phyloP scores from a whole-genome alignment of 2,888 invertebrate genomes.

The Stenoptilia bipunctidactyla region DNA sequence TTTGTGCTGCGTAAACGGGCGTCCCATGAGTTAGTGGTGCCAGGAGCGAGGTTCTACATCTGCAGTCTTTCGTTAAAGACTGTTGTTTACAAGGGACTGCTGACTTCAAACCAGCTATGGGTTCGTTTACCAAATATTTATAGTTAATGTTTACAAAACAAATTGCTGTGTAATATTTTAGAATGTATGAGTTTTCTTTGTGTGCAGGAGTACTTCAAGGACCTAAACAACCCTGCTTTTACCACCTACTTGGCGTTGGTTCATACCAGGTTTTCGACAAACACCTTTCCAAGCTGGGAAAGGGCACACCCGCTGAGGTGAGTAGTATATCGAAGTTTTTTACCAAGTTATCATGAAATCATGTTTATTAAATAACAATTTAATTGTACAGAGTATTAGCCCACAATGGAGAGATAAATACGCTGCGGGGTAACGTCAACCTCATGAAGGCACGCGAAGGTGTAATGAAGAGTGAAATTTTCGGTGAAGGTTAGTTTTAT shows the following conservation, averaged over 20 bases:
- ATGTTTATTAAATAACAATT: too few species aligned
- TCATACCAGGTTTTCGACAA: constrained; percentile 98
- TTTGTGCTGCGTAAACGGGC: constrained; percentile 95
- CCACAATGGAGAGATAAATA: constrained; percentile 99
- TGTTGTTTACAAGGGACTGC: constrained; percentile 97
- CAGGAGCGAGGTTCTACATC: constrained; percentile 93
- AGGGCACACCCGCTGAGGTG: constrained; percentile 97
- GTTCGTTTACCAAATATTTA: constrained; percentile 27
- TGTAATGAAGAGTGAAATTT: constrained; percentile 90
- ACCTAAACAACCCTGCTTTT: constrained; percentile 80
- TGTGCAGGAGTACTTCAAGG: constrained; percentile 81
- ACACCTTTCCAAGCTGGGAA: constrained; percentile 99
- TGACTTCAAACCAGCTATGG: constrained; percentile 96
- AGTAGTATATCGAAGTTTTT: too few species aligned
- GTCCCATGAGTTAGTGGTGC: constrained; percentile 87
- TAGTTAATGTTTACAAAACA: too few species aligned
- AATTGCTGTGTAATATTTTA: too few species aligned
- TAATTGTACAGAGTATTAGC: constrained; percentile 82
- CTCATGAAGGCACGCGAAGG: constrained; percentile 99
- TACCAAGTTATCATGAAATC: too few species aligned
- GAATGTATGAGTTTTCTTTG: not conserved
- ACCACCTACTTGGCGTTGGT: constrained; percentile 96
- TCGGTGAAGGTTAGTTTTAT: constrained; percentile 74
- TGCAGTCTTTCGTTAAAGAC: constrained; percentile 93
- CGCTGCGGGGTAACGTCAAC: constrained; percentile 97